Evolutionary conservation across 1,140 invertebrate genomes (phyloP), one percentile per base, ranked within the genome.

Genomic region (Pemphigus obesinymphae): DNA sequence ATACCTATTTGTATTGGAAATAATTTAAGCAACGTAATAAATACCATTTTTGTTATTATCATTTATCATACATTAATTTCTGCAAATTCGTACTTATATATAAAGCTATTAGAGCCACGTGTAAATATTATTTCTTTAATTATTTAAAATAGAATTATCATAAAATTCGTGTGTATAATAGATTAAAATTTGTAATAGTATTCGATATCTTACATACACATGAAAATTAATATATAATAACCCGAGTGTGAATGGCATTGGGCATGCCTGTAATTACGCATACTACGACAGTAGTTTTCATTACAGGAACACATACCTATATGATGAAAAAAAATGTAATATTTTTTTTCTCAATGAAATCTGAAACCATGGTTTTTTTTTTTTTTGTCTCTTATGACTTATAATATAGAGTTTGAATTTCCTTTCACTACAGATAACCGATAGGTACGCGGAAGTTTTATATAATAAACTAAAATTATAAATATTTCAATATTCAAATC

Each of bases 291-390:
- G 29, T 34, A 70, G 37, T 70, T 20, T 70, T 70, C 11, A 40
- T 70, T 43, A 70, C 4, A n/a, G n/a, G 66, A 40, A 43, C 31
- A 58, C 23, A 63, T 34, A 34, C 3, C 6, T 7, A 0, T 7
- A 61, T 29, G 29, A 31, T 17, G 29, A 70, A 70, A 70, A 68
- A 45, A 70, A 45, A 45, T 45, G 34, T 43, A 70, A 70, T 45
- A 70, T 43, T 45, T 70, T 70, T 45, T 43, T 70, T 70, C 34
- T 70, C 40, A 70, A 70, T 23, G 68, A 70, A 70, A 70, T 26
- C 45, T 17, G 68, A 70, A 43, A 70, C 68, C 68, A 29, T 40
- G 40, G 8, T 70, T 45, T 70, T 70, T 70, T 17, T 58, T 29
- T 26, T 58, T 55, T 55, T 23, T 23, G n/a, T 23, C 40, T 45